Percentiles rank a stretch among this genome's conserved stretches.
phyloP scores from a whole-genome alignment of 2,888 invertebrate genomes.

The Lamellibrachia columna region DNA sequence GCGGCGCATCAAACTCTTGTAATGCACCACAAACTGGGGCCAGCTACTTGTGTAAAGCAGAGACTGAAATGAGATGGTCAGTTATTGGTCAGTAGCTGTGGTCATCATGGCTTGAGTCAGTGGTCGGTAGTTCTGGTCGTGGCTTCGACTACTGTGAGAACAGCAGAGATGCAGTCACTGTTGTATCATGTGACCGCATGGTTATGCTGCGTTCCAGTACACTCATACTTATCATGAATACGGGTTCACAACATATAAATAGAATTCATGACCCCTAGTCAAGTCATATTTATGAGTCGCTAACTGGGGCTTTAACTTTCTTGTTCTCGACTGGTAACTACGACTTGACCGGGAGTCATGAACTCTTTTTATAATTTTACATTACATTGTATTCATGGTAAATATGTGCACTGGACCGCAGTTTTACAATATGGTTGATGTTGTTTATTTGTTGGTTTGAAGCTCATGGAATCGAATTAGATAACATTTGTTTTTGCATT shows the following conservation, averaged over 20 bases:
- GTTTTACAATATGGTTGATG: neutral
- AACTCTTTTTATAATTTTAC: no score
- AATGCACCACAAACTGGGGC: conserved; percentile 57
- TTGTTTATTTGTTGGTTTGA: neutral
- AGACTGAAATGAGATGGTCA: conserved; percentile 30
- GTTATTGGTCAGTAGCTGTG: neutral
- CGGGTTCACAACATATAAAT: no score
- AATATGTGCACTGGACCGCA: neutral
- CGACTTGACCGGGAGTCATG: no score
- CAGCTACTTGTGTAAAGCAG: conserved; percentile 41
- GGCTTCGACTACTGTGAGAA: neutral
- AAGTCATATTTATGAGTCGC: no score
- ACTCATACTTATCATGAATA: no score
- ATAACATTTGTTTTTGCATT: neutral
- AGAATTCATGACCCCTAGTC: no score
- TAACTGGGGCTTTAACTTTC: no score
- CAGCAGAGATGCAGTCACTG: neutral
- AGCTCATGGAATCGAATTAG: neutral
- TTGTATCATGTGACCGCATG: neutral
- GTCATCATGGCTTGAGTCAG: neutral
- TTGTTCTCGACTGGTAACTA: no score
- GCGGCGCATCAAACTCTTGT: conserved; percentile 51
- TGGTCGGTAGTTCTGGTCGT: neutral
- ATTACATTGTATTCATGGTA: no score
- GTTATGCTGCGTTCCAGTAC: no score